Evolutionary conservation across 2,797 vertebrate species (phyloP).

Genomic region (Antrozous pallidus): DNA sequence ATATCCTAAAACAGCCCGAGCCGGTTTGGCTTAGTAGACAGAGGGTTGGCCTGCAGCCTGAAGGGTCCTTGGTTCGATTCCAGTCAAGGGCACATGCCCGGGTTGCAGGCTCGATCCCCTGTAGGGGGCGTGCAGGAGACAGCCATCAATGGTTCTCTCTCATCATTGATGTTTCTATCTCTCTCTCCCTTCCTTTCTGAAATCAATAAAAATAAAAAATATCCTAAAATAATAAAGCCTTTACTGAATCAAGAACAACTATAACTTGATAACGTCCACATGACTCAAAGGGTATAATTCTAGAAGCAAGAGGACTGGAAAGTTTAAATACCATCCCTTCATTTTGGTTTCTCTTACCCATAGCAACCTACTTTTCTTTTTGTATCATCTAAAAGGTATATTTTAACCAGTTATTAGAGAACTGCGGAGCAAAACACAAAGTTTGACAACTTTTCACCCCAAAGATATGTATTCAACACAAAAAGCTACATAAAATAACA

Average conservation of each 20-base stretch:
- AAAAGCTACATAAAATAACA: neutral
- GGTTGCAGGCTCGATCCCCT: too few relatives aligned
- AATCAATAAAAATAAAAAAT: too few relatives aligned
- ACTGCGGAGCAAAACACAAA: conserved; percentile 19
- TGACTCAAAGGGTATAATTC: conserved; percentile 33
- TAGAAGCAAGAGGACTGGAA: neutral
- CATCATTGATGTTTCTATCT: too few relatives aligned
- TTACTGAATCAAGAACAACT: neutral
- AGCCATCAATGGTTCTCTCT: too few relatives aligned
- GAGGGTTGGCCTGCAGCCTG: too few relatives aligned
- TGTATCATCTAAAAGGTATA: neutral
- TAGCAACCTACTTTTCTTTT: neutral
- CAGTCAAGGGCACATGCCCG: too few relatives aligned
- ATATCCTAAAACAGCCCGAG: neutral
- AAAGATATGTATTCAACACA: neutral
- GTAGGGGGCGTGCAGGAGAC: too few relatives aligned
- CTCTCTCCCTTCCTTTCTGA: too few relatives aligned
- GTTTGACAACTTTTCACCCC: neutral
- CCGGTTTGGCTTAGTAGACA: too few relatives aligned
- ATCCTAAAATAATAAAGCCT: neutral
- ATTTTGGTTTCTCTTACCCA: neutral
- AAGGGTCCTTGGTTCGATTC: too few relatives aligned
- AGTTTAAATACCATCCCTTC: neutral
- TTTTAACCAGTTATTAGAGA: conserved; percentile 19
- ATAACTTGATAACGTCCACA: neutral